These are phyloP conservation scores for Champsocephalus gunnari DNA, from an alignment of 2,797 vertebrate genomes.

Conservation along the genomic window DNA sequence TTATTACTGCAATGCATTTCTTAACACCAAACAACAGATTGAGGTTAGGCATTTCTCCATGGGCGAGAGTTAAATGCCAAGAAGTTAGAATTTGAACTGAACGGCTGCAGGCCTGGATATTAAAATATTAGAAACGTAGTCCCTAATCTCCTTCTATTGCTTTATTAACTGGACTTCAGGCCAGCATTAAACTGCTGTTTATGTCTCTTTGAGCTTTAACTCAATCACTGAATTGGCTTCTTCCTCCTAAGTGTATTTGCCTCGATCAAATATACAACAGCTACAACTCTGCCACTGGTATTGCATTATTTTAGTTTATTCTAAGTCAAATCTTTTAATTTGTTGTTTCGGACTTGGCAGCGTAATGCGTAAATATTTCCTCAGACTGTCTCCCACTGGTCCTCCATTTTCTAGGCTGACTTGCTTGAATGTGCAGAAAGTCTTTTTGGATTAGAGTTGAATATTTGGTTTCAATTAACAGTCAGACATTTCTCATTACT, in stretches of 20 bases:
- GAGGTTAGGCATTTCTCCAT: background rate
- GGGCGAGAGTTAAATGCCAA: background rate
- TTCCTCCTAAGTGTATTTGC: conserved; percentile 16
- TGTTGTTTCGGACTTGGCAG: conserved; percentile 41
- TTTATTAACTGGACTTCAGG: conserved; percentile 12
- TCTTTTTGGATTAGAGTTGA: conserved; percentile 43
- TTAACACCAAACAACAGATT: background rate
- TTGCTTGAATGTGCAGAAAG: conserved; percentile 31
- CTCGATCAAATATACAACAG: conserved; percentile 22
- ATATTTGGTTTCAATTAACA: conserved; percentile 66
- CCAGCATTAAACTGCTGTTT: conserved; percentile 11
- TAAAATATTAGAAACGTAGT: background rate
- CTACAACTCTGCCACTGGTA: conserved; percentile 26
- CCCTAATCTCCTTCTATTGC: background rate
- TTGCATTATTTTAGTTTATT: conserved; percentile 55
- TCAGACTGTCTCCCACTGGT: conserved; percentile 39
- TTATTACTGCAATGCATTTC: background rate
- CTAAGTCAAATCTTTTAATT: conserved; percentile 45
- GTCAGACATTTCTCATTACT: conserved; percentile 51
- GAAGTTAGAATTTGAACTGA: background rate
- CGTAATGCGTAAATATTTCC: conserved; percentile 36
- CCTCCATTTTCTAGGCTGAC: conserved; percentile 42
- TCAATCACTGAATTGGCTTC: conserved; percentile 32
- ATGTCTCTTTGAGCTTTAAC: conserved; percentile 30
- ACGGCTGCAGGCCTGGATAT: background rate